Conservation (phyloP, 2,888 invertebrate genomes). For the Amphimallon solstitiale region DNA sequence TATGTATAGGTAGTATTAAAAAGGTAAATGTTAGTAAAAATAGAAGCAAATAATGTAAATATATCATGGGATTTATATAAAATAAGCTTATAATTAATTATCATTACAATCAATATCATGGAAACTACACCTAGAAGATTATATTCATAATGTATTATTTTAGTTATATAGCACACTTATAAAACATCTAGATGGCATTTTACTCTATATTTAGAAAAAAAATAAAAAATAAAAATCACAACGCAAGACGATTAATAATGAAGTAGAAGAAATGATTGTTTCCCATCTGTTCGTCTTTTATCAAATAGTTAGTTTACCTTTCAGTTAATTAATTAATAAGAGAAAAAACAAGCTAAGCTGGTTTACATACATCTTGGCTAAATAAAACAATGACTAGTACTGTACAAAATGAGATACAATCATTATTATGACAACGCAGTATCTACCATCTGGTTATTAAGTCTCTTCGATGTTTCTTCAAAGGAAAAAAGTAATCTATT, state of each 20-base stretch:
- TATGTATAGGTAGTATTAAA: background rate
- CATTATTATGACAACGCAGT: background rate
- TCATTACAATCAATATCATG: conserved; percentile 35
- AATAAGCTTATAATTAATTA: conserved; percentile 28
- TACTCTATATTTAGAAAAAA: conserved; percentile 27
- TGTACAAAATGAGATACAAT: conserved; percentile 23
- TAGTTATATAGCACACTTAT: conserved; percentile 39
- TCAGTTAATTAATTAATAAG: conserved; percentile 6
- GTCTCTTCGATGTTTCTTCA: background rate
- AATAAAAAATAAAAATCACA: conserved; percentile 3
- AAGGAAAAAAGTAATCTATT: conserved; percentile 4
- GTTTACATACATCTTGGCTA: background rate
- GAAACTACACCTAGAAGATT: conserved; percentile 36
- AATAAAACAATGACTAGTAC: conserved; percentile 29
- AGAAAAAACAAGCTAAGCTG: background rate
- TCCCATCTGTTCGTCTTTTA: background rate
- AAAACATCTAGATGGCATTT: conserved; percentile 41
- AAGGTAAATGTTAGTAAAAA: conserved; percentile 27
- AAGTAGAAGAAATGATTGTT: conserved; percentile 14
- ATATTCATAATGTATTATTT: conserved; percentile 27
- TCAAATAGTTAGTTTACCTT: background rate
- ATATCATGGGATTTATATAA: conserved; percentile 30
- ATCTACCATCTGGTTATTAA: background rate
- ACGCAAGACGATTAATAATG: background rate
- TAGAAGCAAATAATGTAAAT: conserved; percentile 30